Conservation (phyloP, 2,797 vertebrate species). For the Miichthys miiuy region DNA sequence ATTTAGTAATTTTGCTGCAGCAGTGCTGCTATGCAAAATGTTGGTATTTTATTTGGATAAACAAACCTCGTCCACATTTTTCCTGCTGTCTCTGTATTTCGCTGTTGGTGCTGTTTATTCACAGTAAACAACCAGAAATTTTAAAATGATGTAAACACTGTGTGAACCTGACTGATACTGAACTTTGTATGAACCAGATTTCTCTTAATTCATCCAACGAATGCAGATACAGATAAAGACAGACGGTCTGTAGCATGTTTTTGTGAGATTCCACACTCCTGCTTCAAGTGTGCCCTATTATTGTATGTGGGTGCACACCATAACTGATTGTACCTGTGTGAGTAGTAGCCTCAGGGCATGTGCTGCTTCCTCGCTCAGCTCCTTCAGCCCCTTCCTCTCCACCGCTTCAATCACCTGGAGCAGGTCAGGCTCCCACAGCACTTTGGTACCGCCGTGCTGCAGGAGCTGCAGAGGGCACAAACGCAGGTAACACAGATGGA, state of each 20-base stretch:
- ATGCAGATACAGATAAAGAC: background rate
- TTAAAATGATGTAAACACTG: background rate
- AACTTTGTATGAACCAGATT: constrained; percentile 32
- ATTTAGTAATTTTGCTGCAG: constrained; percentile 15
- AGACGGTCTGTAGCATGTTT: background rate
- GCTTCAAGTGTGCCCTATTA: constrained; percentile 4
- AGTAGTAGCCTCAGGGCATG: constrained; percentile 78
- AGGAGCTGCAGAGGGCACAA: constrained; percentile 76
- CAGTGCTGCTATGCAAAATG: constrained; percentile 17
- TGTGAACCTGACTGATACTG: background rate
- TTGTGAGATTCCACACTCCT: constrained; percentile 7
- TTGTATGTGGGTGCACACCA: background rate
- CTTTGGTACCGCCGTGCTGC: constrained; percentile 61
- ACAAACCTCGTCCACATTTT: constrained; percentile 17
- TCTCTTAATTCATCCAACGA: background rate
- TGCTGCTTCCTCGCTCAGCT: constrained; percentile 71
- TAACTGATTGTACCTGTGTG: constrained; percentile 71
- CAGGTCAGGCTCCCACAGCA: constrained; percentile 76
- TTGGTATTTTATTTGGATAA: constrained; percentile 42
- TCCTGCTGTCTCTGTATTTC: constrained; percentile 14
- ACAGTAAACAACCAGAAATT: constrained; percentile 15
- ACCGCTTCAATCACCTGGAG: constrained; percentile 74
- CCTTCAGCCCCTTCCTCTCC: constrained; percentile 77
- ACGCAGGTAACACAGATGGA: background rate
- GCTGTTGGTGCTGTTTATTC: constrained; percentile 1